Evolutionary conservation across 2,888 invertebrate species (phyloP), one percentile per base, ranked within the genome.

Genomic region (Elmis aenea): DNA sequence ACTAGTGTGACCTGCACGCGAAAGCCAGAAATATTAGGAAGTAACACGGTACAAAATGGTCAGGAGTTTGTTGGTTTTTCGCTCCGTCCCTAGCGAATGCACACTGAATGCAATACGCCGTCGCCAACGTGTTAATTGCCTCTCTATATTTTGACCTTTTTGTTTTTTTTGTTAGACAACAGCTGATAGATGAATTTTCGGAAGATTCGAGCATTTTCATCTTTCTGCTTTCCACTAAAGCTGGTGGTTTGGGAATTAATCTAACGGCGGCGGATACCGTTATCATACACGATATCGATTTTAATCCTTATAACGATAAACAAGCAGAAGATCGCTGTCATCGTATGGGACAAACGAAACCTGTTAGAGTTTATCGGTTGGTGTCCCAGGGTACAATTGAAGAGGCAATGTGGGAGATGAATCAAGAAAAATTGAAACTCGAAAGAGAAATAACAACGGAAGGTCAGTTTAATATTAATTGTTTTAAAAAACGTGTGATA

Each of bases 291-390:
- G 97, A 97, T 62, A 91, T 96, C 30, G 97, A 97, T 72, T 95
- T 93, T 66, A 97, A 97, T 72, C 96, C 96, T 0, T 95, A 96
- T 68, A 96, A 96, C 66, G 96, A 97, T 66, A 95, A 94, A 67
- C 94, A 95, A 69, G 96, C 96, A 0, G 95, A 96, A 65, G 96
- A 97, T 70, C 74, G 85, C 46, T 84, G 84, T 61, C 85, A 85
- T 62, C 71, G 85, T 14, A 79, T 85, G 77, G 85, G 85, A 0
- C 85, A 85, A 59, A 78, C 73, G 1, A 85, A 86, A 48, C 85
- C 88, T 0, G 96, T 97, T 4, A 81, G 75, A 21, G 88, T 96
- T 42, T 83, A 89, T 64, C 77, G 93, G 53, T 72, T 96, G 30
- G 74, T 97, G 42, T 81, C 87, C 42, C 77, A 85, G 54, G 84